Evolutionary conservation across 2,888 invertebrate species (phyloP), one percentile per base, ranked within the genome.

Genomic region (Trissonchulus sp.): DNA sequence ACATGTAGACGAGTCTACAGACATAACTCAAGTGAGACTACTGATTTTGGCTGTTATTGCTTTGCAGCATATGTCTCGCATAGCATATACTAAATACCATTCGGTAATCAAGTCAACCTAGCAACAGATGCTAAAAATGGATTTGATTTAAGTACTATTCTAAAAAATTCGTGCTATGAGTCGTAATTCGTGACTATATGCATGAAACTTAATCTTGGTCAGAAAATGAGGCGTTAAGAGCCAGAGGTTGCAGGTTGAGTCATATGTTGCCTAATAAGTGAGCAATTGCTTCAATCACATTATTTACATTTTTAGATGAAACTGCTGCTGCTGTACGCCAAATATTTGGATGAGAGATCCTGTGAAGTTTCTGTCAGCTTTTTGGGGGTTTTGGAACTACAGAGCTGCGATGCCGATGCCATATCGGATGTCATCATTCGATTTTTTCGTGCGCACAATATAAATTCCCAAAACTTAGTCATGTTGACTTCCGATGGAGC

Each of bases 401-500:
- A 8, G 8, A 28, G 8, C 34, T 28, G 65, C n/a, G 65, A 65
- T 65, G 65, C 34, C 15, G 65, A 65, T 28, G 8, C 65, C n/a
- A 65, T 65, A 8, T 8, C 65, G 3, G 30, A 65, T 18, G 30
- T 28, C 31, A 65, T 65, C 34, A 31, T 65, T 15, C 3, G n/a
- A 18, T 65, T 15, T 28, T 28, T 65, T 8, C 3, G n/a, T 15
- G 15, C 8, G 8, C 3, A 28, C 3, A 65, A 65, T 15, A 65
- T 65, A 18, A 28, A 65, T 28, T 8, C 31, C 30, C 65, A 65
- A 28, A 65, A 65, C 3, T 18, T 65, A 28, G 65, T 65, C 15
- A 65, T 65, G 65, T 65, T 65, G 8, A 65, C 65, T 18, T 65
- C 65, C n/a, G 65, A 65, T 28, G 65, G 65, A 28, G 65, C 65